Evolutionary conservation across 2,888 invertebrate genomes (phyloP), one percentile per base, ranked within the genome.

Genomic region (Philopedon plagiatum): DNA sequence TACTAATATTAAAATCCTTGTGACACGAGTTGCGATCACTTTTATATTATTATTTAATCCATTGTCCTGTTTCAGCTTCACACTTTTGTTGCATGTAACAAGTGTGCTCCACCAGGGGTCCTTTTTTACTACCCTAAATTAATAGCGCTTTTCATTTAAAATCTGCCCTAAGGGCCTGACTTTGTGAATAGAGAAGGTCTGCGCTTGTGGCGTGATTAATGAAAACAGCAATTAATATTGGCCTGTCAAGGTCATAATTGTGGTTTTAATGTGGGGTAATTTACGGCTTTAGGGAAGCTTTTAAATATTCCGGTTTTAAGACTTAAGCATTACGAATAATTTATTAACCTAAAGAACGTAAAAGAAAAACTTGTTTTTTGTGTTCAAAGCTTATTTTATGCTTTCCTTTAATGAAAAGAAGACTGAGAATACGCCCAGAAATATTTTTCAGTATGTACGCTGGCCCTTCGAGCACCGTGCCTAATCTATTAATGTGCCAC

Each of bases 231-330:
- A 75, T 75, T 75, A 75, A 75, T 75, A 72, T 61, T 21, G 29
- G 41, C 62, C 72, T 73, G 75, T 73, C 75, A 70, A 62, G 73
- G 75, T 73, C 75, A 73, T 68, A 74, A 74, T 71, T 74, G 74
- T 46, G 74, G 74, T 72, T 72, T 72, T 68, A 74, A 56, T 57
- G 71, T 65, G 54, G 49, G 67, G 29, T 72, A 74, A 74, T 74
- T 74, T 71, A 74, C 64, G 64, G 61, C 64, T 66, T 63, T 57
- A 2, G 56, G 19, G 41, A 51, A 37, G 46, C 44, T 63, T 63
- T 46, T 46, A 62, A 62, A 49, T 51, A 41, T 32, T 51, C 26
- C 26, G 9, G 49, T 49, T 62, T 62, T 34, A 18, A n/a, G 34
- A 32, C 51, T 49, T 32, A 37, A 58, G 58, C 21, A 39, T 21